phyloP scores from a whole-genome alignment of 2,113 vertebrate species.

The Microtus pennsylvanicus region DNA sequence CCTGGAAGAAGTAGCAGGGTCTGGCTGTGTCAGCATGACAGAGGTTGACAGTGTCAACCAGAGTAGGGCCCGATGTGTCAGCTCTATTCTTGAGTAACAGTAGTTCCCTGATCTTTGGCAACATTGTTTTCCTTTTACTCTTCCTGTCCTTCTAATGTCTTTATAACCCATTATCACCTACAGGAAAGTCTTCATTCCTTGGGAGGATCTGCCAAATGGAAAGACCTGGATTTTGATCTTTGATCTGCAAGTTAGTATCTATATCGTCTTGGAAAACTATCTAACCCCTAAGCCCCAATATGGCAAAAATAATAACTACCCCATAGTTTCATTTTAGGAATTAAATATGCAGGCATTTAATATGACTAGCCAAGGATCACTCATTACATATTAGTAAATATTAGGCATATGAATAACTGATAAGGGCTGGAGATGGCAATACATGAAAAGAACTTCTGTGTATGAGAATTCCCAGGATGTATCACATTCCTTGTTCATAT shows the following conservation, averaged over 20 bases:
- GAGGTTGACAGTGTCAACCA: not conserved
- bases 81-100: not conserved
- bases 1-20: not conserved
- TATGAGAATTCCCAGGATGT: not conserved
- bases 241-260: not conserved
- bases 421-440: not conserved
- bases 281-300: not conserved
- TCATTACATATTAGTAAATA: not conserved
- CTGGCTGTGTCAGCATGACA: not conserved
- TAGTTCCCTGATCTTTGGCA: not conserved
- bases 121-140: not conserved
- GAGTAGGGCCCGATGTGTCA: too few relatives aligned
- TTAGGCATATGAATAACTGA: not conserved
- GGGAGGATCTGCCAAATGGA: not conserved
- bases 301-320: not conserved
- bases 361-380: not conserved
- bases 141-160: not conserved
- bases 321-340: not conserved
- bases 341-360: not conserved
- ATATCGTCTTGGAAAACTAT: not conserved
- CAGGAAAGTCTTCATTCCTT: not conserved
- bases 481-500: not conserved
- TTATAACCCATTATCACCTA: not conserved
- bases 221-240: not conserved
- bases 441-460: not conserved